Base-by-base conservation (phyloP, 1,140 invertebrate genomes). In the Meloidogyne exigua region DNA sequence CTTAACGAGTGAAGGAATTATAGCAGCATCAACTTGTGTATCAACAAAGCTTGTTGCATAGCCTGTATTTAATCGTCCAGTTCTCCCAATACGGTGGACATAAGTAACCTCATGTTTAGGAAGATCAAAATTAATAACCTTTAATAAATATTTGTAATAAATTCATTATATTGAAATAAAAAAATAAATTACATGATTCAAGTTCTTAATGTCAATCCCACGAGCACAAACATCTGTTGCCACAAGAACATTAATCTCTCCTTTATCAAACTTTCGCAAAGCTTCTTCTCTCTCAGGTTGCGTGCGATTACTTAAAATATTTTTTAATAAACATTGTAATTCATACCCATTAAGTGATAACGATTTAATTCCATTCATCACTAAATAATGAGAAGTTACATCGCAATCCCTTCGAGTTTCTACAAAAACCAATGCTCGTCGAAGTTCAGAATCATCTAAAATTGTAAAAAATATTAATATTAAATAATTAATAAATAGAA, bases 151-250 rank as follows among this genome's bases (percentile, higher is more conserved):
- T 32, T n/a, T n/a, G n/a, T n/a, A n/a, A n/a, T n/a, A n/a, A 32
- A 32, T 32, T 32, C 2, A 32, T 32, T 32, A 32, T 32, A 32
- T 32, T 32, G 2, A 32, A 32, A 32, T n/a, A 79, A 78, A 39
- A 39, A 68, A 18, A 18, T 11, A 79, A 71, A 39, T 15, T 18
- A 78, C 92, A 89, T 91, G 93, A 89, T 93, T 94, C 4, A 96
- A 91, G 85, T 95, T 93, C 87, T 92, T 92, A 49, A 96, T 94
- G 88, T 97, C 94, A 68, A 96, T 91, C 28, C 94, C 94, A 81
- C 94, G 90, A 32, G 93, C 94, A 0, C 93, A 94, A n/a, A 96
- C 92, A 90, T 96, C 94, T 21, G 95, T 95, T 4, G 94, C 94
- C 23, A 96, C 91, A 21, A 96, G 89, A 78, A 95, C 93, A 44